These are phyloP conservation scores for Pogona vitticeps DNA, from an alignment of 2,113 vertebrate species.

Conservation along the genomic window DNA sequence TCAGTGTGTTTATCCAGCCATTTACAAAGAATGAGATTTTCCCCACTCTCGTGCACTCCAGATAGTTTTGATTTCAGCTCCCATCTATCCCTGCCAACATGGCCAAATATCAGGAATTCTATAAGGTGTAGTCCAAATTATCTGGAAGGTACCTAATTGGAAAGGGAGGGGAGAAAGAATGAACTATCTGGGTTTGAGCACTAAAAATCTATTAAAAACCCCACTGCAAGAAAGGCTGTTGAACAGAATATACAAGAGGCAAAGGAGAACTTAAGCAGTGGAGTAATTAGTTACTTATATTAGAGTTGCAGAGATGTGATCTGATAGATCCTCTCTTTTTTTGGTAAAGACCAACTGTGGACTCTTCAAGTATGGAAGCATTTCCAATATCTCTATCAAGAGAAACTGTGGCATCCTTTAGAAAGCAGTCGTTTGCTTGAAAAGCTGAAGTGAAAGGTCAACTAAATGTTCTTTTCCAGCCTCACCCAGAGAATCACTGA, in stretches of 20 bases:
- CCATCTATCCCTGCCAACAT: too few relatives aligned
- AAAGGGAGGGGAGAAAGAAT: too few relatives aligned
- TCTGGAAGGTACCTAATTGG: too few relatives aligned
- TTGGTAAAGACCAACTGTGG: background rate
- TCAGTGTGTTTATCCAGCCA: too few relatives aligned
- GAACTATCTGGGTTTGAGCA: background rate
- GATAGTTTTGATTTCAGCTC: background rate
- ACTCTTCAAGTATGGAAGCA: background rate
- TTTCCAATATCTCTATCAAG: background rate
- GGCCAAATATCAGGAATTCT: too few relatives aligned
- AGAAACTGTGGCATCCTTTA: background rate
- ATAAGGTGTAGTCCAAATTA: too few relatives aligned
- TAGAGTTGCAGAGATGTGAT: too few relatives aligned
- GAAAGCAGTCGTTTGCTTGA: background rate
- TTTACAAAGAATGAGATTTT: too few relatives aligned
- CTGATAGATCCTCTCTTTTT: background rate
- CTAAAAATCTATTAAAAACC: background rate
- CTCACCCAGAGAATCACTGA: background rate
- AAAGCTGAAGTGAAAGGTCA: background rate
- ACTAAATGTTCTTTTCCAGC: background rate
- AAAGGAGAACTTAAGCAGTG: background rate
- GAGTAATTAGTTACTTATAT: background rate
- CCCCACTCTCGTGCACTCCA: too few relatives aligned
- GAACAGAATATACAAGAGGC: background rate
- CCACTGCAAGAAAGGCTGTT: background rate